Conservation (phyloP, 2,113 vertebrate genomes). For the Paradisaea rubra region DNA sequence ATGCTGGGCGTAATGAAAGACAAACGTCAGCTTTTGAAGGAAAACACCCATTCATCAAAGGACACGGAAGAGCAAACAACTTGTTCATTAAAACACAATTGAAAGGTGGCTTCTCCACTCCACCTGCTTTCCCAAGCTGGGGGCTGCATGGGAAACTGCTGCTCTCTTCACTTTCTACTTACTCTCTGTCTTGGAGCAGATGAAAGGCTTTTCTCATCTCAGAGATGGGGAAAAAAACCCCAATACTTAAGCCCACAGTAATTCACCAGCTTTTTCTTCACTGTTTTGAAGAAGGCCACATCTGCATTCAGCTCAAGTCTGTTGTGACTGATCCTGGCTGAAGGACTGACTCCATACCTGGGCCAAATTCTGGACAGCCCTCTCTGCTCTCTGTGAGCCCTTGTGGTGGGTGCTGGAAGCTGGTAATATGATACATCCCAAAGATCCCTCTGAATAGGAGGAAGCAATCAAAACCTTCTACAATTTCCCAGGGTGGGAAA, state of each 20-base stretch:
- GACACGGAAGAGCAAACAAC: conserved; percentile 33
- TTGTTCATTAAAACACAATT: conserved; percentile 61
- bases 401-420: not conserved
- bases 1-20: conserved; percentile 59
- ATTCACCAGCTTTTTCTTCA: not conserved
- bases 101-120: conserved; percentile 54
- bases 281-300: not conserved
- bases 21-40: conserved; percentile 60
- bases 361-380: not conserved
- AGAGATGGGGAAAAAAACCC: not conserved
- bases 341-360: not conserved
- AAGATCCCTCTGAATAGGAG: conserved; percentile 1
- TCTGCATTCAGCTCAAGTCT: not conserved
- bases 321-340: not conserved
- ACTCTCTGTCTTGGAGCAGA: not conserved
- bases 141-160: conserved; percentile 16
- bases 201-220: not conserved
- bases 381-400: not conserved
- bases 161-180: not conserved
- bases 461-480: conserved; percentile 49
- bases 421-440: not conserved
- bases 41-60: conserved; percentile 63
- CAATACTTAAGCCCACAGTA: not conserved
- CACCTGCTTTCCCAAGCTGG: conserved; percentile 56
- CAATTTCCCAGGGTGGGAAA: conserved; percentile 52